These are phyloP conservation scores for Cyanocitta stelleri DNA, from an alignment of 2,113 vertebrate species.

Conservation along the genomic window DNA sequence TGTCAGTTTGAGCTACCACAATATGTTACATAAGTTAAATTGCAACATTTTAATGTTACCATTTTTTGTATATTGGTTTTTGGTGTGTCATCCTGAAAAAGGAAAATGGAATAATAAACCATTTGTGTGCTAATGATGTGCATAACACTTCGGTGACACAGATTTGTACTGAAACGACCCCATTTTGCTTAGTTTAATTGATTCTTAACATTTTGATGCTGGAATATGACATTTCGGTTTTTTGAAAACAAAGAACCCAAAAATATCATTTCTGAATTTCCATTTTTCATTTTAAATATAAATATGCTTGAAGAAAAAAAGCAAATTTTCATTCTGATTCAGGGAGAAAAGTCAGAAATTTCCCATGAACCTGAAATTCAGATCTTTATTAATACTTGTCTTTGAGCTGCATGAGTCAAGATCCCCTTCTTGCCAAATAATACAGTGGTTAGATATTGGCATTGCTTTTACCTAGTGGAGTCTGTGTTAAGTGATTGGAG, in stretches of 20 bases:
- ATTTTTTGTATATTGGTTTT: not conserved
- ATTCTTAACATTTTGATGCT: not conserved
- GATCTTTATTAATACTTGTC: not conserved
- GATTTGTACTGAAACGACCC: not conserved
- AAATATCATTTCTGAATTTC: not conserved
- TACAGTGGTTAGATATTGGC: not conserved
- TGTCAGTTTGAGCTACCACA: not conserved
- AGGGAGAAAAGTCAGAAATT: not conserved
- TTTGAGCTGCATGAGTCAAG: not conserved
- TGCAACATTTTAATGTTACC: not conserved
- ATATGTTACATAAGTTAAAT: not conserved
- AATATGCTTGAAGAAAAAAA: not conserved
- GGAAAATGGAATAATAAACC: not conserved
- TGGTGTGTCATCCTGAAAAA: not conserved
- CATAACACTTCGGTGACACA: not conserved
- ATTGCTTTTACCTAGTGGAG: not conserved
- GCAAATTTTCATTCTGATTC: not conserved
- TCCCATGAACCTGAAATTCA: not conserved
- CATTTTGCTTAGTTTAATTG: not conserved
- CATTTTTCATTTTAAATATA: not conserved
- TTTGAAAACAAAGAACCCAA: not conserved
- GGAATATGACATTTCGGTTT: not conserved
- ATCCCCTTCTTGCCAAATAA: not conserved
- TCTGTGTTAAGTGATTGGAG: not conserved
- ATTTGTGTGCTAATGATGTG: not conserved